phyloP scores from a whole-genome alignment of 2,797 vertebrate species.

The Oceanodroma leucorhoa region DNA sequence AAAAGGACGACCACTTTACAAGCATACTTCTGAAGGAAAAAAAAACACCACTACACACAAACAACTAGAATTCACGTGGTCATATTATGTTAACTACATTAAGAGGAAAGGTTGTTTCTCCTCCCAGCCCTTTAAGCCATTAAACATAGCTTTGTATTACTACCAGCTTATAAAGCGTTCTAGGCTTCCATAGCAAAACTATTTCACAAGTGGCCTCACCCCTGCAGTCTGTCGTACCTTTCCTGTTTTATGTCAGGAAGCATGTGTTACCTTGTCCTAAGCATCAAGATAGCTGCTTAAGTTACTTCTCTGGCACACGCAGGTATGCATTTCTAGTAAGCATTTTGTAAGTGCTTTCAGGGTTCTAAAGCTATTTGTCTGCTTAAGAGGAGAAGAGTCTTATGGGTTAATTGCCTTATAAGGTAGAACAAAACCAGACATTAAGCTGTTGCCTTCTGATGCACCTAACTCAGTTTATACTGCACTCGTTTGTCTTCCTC shows the following conservation, averaged over 20 bases:
- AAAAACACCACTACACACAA: neutral
- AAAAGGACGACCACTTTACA: accelerated
- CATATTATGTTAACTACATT: accelerated
- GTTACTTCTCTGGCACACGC: neutral
- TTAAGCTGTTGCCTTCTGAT: neutral
- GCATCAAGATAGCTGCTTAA: neutral
- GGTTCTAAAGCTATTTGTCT: neutral
- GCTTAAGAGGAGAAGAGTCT: neutral
- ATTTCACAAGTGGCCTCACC: neutral
- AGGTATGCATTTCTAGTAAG: accelerated
- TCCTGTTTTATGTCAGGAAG: neutral
- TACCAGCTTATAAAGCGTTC: neutral
- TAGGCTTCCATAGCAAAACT: neutral
- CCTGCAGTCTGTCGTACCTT: neutral
- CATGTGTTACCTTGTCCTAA: neutral
- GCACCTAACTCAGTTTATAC: neutral
- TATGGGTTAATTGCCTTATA: accelerated
- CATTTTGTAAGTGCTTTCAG: neutral
- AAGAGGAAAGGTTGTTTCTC: neutral
- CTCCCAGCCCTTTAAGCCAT: neutral
- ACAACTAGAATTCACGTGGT: neutral
- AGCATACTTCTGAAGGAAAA: neutral
- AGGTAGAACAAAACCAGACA: accelerated
- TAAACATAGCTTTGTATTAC: neutral
- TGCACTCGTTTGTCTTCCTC: neutral